Conservation (phyloP, 2,888 invertebrate genomes). For the Perithous albicinctus region DNA sequence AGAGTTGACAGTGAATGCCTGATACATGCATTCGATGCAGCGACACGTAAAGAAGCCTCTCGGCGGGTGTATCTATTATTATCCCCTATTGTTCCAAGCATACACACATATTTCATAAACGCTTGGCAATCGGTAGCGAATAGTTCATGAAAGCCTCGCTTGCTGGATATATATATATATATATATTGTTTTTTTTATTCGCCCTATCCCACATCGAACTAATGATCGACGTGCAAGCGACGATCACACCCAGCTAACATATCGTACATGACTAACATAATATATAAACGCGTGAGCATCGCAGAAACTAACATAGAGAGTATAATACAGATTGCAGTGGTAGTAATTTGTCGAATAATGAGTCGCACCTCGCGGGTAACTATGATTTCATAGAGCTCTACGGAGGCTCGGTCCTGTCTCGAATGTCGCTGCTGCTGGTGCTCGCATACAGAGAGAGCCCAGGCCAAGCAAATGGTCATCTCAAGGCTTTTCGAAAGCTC, state of each 20-base stretch:
- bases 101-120: constrained; percentile 62
- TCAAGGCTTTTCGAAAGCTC: constrained; percentile 82
- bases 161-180: constrained; percentile 23
- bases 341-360: constrained; percentile 33
- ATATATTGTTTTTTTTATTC: too few relatives aligned
- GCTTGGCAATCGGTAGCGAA: constrained; percentile 37
- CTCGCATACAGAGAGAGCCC: not conserved
- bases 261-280: constrained; percentile 35
- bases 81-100: constrained; percentile 64
- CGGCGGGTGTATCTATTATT: constrained; percentile 66
- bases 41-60: constrained; percentile 40
- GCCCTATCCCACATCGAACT: constrained; percentile 61
- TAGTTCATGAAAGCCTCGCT: constrained; percentile 34
- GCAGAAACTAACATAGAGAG: not conserved
- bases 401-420: constrained; percentile 41
- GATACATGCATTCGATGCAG: constrained; percentile 26
- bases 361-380: constrained; percentile 56
- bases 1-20: not conserved
- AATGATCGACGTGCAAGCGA: constrained; percentile 18
- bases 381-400: constrained; percentile 64
- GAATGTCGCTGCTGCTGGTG: constrained; percentile 21
- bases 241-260: not conserved
- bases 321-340: not conserved
- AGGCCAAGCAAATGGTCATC: too few relatives aligned
- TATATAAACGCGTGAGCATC: not conserved